Evolutionary conservation across 92 coral and sea anemone genomes (phyloP), one percentile per base, ranked within the genome.

Genomic region (Porites lobata): DNA sequence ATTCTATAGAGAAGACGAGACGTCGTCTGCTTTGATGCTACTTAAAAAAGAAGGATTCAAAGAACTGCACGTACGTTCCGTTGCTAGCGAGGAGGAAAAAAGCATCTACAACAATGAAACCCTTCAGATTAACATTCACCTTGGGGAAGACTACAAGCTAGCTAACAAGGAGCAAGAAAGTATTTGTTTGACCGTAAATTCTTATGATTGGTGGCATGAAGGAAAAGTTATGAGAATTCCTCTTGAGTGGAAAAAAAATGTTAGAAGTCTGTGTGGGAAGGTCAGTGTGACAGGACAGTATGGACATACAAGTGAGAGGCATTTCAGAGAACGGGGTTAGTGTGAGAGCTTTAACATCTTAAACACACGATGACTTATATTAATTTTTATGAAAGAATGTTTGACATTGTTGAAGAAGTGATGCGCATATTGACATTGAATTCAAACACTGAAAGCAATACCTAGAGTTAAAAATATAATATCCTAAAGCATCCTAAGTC

Each of bases 61-160:
- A 63, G 17, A 62, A 13, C 38, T 78, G 1, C 52, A 50, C 1
- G 54, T 32, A 26, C 43, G 38, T 78, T 63, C 72, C 58, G n/a
- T 5, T 38, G 43, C 1, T 32, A 68, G 70, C 13, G 19, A 4
- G 0, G 22, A 52, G 11, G 82, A 63, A 15, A 78, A 18, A 29
- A 21, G 72, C 6, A 47, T 78, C 56, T 78, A 62, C 70, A 78
- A 78, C 58, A 4, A 18, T 38, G 82, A 78, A 78, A 8, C 8
- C 20, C 82, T 78, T 18, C 57, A 63, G 0, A 51, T 78, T 43
- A 59, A 57, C 43, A 71, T 78, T 63, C 10, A 11, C 47, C 72
- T 78, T 64, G 82, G 38, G 71, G 51, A 26, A 10, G 74, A 69
- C 74, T 69, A 69, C 74, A 12, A 69, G 10, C 9, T 69, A 0